A percentile compares a stretch with the other conserved stretches of the same genome.
Evolutionary conservation across 2,797 vertebrate genomes (phyloP).

Genomic region (Oophaga sylvatica): DNA sequence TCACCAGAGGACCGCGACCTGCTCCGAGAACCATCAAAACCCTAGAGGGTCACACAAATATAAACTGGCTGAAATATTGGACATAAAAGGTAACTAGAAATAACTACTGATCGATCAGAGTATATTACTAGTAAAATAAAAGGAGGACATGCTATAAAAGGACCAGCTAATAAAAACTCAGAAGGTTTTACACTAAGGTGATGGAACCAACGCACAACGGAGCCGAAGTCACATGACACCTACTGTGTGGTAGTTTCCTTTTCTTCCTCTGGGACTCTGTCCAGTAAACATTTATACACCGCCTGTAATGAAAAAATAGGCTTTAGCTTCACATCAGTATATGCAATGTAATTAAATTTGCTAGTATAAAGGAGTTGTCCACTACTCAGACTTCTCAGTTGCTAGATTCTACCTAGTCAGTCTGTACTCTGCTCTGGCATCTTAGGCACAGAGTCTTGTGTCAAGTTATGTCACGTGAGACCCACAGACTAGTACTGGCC

Average conservation of each 20-base stretch:
- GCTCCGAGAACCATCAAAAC: slow-evolving; percentile 92
- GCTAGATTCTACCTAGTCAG: too few relatives aligned
- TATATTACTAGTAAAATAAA: neutral
- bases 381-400: too few relatives aligned
- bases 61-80: neutral
- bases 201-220: neutral
- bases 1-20: slow-evolving; percentile 89
- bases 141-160: too few relatives aligned
- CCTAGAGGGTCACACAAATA: slow-evolving; percentile 67
- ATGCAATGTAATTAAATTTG: neutral
- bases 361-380: neutral
- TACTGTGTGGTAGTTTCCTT: slow-evolving; percentile 89
- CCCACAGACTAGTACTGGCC: too few relatives aligned
- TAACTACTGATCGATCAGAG: neutral
- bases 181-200: neutral
- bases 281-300: slow-evolving; percentile 89
- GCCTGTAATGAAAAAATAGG: slow-evolving; percentile 73
- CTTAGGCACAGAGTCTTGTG: too few relatives aligned
- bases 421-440: too few relatives aligned
- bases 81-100: neutral
- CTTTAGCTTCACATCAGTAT: neutral
- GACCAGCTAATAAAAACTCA: too few relatives aligned
- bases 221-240: slow-evolving; percentile 66
- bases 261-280: slow-evolving; percentile 89
- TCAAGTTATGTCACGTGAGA: too few relatives aligned